Percentiles rank a stretch among this genome's conserved stretches.
These are phyloP conservation scores for Coelopa pilipes DNA, from an alignment of 2,888 invertebrate species.

Conservation along the genomic window DNA sequence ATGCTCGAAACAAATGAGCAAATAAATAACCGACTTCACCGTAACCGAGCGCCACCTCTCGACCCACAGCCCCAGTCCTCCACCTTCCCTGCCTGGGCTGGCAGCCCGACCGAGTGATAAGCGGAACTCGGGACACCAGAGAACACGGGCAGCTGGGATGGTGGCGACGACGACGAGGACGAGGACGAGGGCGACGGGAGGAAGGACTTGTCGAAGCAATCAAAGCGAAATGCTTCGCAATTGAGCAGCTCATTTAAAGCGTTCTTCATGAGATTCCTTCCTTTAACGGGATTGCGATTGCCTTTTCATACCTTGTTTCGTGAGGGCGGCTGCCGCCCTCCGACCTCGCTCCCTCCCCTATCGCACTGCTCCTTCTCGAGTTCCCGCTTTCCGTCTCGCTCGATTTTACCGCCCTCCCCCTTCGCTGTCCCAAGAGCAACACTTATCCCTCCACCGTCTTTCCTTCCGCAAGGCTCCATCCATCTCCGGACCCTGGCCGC, in stretches of 20 bases:
- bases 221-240: conserved; percentile 23
- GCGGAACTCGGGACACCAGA: not conserved
- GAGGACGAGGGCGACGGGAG: too few relatives aligned
- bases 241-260: conserved; percentile 14
- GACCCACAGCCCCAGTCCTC: too few relatives aligned
- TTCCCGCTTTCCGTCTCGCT: not conserved
- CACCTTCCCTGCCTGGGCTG: too few relatives aligned
- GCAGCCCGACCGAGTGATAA: not conserved
- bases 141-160: too few relatives aligned
- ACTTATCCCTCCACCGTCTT: not conserved
- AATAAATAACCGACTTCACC: conserved; percentile 38
- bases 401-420: not conserved
- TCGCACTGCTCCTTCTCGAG: too few relatives aligned
- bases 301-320: not conserved
- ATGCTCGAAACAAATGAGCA: conserved; percentile 42
- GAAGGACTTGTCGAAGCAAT: conserved; percentile 23
- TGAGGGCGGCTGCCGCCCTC: not conserved
- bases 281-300: conserved; percentile 19
- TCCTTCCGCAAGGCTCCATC: not conserved
- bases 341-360: not conserved
- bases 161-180: too few relatives aligned
- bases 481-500: not conserved
- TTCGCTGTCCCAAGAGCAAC: not conserved
- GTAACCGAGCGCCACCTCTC: too few relatives aligned
- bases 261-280: conserved; percentile 12